phyloP scores from a whole-genome alignment of 2,797 vertebrate genomes.

The Clarias laeviceps region DNA sequence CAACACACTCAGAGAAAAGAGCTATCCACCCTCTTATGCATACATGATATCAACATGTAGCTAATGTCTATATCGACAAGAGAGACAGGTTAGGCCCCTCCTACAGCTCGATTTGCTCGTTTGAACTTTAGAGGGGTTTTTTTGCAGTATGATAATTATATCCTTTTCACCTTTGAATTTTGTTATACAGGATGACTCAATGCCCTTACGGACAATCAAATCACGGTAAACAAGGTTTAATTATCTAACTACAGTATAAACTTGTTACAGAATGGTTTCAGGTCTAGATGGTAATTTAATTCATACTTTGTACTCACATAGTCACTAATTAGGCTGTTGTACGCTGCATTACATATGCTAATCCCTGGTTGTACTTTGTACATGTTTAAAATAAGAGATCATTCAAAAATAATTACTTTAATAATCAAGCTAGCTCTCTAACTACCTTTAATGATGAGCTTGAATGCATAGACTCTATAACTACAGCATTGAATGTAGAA shows the following conservation, averaged over 20 bases:
- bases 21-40: not conserved
- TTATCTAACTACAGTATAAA: not conserved
- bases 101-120: not conserved
- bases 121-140: not conserved
- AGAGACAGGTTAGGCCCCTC: not conserved
- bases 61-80: not conserved
- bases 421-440: not conserved
- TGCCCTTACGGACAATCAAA: not conserved
- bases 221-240: not conserved
- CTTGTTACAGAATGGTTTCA: not conserved
- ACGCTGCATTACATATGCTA: no score
- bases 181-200: not conserved
- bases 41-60: not conserved
- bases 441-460: not conserved
- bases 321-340: not conserved
- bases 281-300: not conserved
- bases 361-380: not conserved
- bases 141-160: not conserved
- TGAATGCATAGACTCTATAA: not conserved
- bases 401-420: not conserved
- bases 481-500: not conserved
- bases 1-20: not conserved
- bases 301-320: not conserved
- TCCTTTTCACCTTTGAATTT: not conserved
- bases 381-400: not conserved